Evolutionary conservation across 2,888 invertebrate species (phyloP).

Genomic region (Apamea anceps): DNA sequence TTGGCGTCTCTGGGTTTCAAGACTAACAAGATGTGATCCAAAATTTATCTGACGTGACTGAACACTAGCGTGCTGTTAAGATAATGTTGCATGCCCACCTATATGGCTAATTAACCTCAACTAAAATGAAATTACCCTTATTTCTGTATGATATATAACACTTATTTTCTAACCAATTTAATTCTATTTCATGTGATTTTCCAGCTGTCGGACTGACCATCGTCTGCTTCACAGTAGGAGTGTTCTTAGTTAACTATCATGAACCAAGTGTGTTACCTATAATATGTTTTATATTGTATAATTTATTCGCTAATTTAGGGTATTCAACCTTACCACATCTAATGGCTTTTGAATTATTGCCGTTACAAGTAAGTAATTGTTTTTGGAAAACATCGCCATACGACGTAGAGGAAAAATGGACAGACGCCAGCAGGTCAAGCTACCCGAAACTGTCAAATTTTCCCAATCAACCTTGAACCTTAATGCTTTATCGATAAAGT

Average conservation of each 20-base stretch:
- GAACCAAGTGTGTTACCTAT: conserved; percentile 67
- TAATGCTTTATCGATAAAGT: no score
- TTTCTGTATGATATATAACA: background rate
- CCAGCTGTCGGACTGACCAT: conserved; percentile 76
- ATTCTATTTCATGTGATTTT: conserved; percentile 39
- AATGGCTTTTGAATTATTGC: conserved; percentile 80
- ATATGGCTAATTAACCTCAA: background rate
- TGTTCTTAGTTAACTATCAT: conserved; percentile 54
- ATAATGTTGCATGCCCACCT: background rate
- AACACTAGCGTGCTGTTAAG: background rate
- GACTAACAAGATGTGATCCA: background rate
- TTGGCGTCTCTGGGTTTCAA: background rate
- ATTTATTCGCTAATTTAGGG: conserved; percentile 75
- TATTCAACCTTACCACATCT: conserved; percentile 78
- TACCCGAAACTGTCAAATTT: no score
- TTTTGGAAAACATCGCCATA: background rate
- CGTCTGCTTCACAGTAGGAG: conserved; percentile 66
- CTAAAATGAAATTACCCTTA: background rate
- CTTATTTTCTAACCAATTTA: background rate
- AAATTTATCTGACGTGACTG: background rate
- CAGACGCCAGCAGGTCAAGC: no score
- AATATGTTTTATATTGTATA: conserved; percentile 71
- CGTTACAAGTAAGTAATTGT: conserved; percentile 77
- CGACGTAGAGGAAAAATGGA: background rate
- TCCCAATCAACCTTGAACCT: no score